phyloP scores from a whole-genome alignment of 2,797 vertebrate genomes.

The Garrulus glandarius region DNA sequence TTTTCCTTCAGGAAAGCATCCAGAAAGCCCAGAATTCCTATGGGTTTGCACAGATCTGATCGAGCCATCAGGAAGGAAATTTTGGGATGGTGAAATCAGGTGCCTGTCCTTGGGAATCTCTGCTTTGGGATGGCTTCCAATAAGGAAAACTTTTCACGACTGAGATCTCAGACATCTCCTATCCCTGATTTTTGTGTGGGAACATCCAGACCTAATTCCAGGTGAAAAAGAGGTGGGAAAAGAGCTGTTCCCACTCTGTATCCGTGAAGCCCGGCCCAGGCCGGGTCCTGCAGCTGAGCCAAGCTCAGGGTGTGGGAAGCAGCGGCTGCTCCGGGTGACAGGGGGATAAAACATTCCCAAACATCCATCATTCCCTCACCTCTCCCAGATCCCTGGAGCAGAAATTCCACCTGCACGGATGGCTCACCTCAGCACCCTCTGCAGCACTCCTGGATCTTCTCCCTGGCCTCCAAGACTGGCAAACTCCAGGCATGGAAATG shows the following conservation, averaged over 20 bases:
- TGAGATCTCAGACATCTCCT: background rate
- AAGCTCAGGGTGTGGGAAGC: background rate
- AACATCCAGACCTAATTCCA: background rate
- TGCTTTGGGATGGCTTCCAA: background rate
- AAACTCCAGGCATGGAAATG: background rate
- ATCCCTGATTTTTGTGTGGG: background rate
- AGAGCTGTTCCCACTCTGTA: accelerated
- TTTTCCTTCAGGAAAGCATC: background rate
- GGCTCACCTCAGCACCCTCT: background rate
- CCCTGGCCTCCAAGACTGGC: background rate
- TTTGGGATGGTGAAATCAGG: background rate
- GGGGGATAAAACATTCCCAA: background rate
- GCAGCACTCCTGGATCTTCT: background rate
- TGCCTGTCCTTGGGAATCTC: background rate
- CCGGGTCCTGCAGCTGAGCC: no score
- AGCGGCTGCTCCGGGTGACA: background rate
- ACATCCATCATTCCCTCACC: background rate
- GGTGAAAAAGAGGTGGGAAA: background rate
- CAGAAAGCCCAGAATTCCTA: background rate
- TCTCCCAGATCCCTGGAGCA: background rate
- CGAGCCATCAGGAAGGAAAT: background rate
- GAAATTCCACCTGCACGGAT: background rate
- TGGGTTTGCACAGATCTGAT: background rate
- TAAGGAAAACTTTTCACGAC: background rate
- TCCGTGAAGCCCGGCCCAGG: background rate